Evolutionary conservation across 2,797 vertebrate species (phyloP).

Genomic region (Chrysocyon brachyurus): DNA sequence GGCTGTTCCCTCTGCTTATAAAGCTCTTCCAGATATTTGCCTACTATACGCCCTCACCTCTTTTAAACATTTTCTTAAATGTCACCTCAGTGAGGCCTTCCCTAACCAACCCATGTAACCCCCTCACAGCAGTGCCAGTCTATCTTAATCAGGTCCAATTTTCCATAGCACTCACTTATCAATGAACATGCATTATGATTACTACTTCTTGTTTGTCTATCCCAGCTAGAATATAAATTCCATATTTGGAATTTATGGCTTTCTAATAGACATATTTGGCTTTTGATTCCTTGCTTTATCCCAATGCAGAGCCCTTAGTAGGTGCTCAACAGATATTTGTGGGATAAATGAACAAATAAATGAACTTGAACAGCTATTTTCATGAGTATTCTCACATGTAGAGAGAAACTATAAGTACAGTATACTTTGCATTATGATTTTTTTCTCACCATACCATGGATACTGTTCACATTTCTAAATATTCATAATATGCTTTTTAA

Average conservation of each 20-base stretch:
- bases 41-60: neutral
- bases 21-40: neutral
- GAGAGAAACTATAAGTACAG: too few species aligned
- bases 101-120: neutral
- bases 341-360: neutral
- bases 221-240: neutral
- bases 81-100: neutral
- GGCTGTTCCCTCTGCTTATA: neutral
- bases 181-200: neutral
- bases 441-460: neutral
- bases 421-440: neutral
- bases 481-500: conserved; percentile 34
- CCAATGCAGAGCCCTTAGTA: neutral
- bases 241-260: neutral
- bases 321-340: neutral
- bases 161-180: neutral
- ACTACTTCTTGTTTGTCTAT: neutral
- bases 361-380: conserved; percentile 3
- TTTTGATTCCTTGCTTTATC: neutral
- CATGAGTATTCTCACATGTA: neutral
- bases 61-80: neutral
- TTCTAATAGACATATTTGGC: neutral
- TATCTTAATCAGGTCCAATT: neutral
- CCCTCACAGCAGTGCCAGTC: neutral
- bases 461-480: conserved; percentile 8